Base-by-base conservation (phyloP, 2,113 vertebrate species). In the Mola mola region DNA sequence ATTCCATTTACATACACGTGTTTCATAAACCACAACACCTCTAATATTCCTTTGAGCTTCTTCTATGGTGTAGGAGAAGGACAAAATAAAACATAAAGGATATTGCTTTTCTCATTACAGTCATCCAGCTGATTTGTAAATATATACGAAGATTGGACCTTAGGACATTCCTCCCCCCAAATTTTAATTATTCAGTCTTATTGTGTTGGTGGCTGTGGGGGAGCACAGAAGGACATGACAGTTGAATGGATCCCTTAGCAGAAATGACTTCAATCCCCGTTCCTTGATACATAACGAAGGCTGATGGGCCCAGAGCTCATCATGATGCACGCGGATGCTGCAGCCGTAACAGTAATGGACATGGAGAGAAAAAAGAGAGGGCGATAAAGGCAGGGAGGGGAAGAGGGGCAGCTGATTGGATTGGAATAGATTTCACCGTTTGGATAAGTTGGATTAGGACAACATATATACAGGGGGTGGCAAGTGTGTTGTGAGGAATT, bases 101-200 rank as follows among this genome's bases (percentile, higher is more conserved):
- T 42, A 36, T 66, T 12, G 1, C 52, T 74, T 71, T 75, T 66
- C 51, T 65, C 56, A 75, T 79, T 56, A 63, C 47, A 15, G 40
- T 67, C 9, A 19, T 55, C 65, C 25, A 26, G 72, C 49, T 66
- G 44, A 66, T 75, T 50, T 42, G 41, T 4, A 52, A 40, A 73
- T 66, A 67, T 66, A 67, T 77, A 64, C 71, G 59, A 51, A 79
- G 60, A 81, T 49, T 60, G 63, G 61, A 88, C 85, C 79, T 48
- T 9, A 59, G 79, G 81, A 86, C 69, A 82, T 63, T n/a, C 77
- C 51, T 44, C 21, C 75, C 40, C 51, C 65, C 28, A 57, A 68
- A 72, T 47, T 65, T 84, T 84, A 89, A 88, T 89, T 75, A 89
- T 87, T 90, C 80, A 87, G 46, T 40, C 60, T 82, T 72, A 84